Conservation (phyloP, 2,888 invertebrate species). For the Chironomus tentans region DNA sequence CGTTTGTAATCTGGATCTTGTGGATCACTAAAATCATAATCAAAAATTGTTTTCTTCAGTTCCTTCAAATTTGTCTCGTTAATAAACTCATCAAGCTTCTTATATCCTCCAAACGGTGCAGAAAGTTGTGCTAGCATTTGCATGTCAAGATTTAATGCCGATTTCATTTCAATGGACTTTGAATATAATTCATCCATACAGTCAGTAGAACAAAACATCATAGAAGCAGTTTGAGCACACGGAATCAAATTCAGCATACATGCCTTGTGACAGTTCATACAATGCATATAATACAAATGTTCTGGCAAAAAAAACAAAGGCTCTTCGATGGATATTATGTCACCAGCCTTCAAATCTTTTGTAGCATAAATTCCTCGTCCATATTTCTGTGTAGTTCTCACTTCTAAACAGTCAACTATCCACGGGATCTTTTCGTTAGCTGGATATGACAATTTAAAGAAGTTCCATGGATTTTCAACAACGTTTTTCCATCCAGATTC, state of each 20-base stretch:
- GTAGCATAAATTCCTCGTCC: neutral
- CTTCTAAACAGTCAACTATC: no score
- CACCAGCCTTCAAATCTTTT: neutral
- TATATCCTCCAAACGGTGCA: no score
- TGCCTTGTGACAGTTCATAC: neutral
- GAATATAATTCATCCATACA: no score
- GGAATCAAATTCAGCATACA: neutral
- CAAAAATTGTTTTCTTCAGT: no score
- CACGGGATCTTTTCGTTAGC: no score
- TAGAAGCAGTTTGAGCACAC: neutral
- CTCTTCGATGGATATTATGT: neutral
- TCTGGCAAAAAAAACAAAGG: neutral
- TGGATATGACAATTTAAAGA: neutral
- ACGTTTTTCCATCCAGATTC: neutral
- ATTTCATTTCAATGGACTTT: no score
- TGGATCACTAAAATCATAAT: no score
- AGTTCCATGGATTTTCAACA: neutral
- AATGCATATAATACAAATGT: neutral
- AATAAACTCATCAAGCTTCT: no score
- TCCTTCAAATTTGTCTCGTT: no score
- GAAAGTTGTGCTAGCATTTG: no score
- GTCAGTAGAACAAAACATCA: neutral
- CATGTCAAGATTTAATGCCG: no score
- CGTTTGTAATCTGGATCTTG: neutral
- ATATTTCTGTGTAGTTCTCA: no score